Evolutionary conservation across 2,888 invertebrate genomes (phyloP).

Genomic region (Acanthosepion pharaonis): DNA sequence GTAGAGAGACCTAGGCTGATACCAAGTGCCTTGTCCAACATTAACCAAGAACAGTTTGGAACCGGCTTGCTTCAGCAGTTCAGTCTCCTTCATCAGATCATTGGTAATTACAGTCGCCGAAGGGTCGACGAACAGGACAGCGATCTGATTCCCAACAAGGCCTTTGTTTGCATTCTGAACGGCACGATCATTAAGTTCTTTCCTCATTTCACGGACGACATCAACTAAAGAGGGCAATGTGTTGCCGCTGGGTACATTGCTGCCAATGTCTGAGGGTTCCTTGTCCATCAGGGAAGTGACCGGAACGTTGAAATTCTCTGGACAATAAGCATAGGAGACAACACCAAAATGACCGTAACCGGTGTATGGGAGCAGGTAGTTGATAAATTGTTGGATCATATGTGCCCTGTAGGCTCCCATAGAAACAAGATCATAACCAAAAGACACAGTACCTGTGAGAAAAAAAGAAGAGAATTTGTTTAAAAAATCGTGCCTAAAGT

Average conservation of each 20-base stretch:
- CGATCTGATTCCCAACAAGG: background rate
- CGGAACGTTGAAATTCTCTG: background rate
- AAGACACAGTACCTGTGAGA: background rate
- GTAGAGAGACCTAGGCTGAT: background rate
- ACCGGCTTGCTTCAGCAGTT: background rate
- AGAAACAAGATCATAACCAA: slow-evolving; percentile 39
- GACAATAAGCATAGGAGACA: slow-evolving; percentile 23
- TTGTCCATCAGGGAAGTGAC: slow-evolving; percentile 41
- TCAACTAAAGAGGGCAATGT: background rate
- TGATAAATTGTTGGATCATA: slow-evolving; percentile 34
- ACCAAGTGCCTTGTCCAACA: background rate
- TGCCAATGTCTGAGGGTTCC: background rate
- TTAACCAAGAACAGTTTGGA: background rate
- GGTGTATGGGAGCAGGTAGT: background rate
- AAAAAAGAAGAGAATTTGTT: background rate
- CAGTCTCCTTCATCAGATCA: background rate
- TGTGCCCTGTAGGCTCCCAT: slow-evolving; percentile 43
- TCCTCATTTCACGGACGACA: background rate
- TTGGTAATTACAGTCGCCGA: background rate
- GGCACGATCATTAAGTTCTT: background rate
- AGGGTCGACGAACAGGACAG: slow-evolving; percentile 37
- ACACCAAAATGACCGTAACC: slow-evolving; percentile 15
- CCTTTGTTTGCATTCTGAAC: background rate
- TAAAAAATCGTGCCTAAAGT: background rate
- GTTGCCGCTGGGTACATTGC: background rate